Evolutionary conservation across 2,888 invertebrate genomes (phyloP).

Genomic region (Pristionchus arcanus): DNA sequence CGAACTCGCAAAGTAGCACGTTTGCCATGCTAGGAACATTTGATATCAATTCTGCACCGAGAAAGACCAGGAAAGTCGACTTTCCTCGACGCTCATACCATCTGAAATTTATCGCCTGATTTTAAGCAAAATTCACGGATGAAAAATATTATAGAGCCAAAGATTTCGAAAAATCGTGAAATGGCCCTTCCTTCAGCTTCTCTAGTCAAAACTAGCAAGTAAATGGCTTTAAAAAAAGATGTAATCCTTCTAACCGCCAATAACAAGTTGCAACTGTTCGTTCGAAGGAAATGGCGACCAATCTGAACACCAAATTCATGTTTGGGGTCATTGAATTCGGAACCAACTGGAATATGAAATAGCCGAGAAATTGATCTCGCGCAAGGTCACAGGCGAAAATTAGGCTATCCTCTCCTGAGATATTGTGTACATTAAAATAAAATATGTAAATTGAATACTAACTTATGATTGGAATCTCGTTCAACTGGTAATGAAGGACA

Average conservation of each 20-base stretch:
- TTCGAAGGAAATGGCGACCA: not conserved
- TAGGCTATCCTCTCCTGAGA: not conserved
- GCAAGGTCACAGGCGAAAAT: not conserved
- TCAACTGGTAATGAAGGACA: not conserved
- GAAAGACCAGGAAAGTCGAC: not conserved
- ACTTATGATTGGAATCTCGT: not conserved
- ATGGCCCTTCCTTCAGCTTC: no score
- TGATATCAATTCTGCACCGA: not conserved
- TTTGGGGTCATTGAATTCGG: not conserved
- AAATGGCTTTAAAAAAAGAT: no score
- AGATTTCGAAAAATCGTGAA: no score
- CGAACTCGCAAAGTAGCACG: not conserved
- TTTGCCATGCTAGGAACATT: not conserved
- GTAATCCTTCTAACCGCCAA: not conserved
- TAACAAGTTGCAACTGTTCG: not conserved
- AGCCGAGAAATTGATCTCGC: not conserved
- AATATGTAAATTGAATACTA: not conserved
- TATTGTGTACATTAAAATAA: not conserved
- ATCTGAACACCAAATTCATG: not conserved
- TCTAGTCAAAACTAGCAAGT: no score
- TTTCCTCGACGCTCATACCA: not conserved
- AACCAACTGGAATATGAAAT: not conserved
- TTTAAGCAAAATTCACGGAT: no score
- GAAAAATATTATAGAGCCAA: no score
- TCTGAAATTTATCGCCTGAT: no score